Evolutionary conservation across 2,113 vertebrate genomes (phyloP).

Genomic region (Casuarius casuarius): DNA sequence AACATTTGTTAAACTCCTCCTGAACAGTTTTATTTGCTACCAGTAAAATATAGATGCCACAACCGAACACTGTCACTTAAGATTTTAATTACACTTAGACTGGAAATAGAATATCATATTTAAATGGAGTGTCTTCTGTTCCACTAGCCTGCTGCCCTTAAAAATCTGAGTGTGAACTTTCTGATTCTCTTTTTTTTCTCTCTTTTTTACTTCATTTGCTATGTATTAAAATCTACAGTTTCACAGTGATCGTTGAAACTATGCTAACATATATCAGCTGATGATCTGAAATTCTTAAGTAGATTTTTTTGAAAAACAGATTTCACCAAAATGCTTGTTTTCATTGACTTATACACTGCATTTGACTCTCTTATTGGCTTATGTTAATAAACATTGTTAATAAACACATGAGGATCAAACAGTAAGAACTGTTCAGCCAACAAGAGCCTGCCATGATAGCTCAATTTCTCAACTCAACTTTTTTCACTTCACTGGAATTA

Average conservation of each 20-base stretch:
- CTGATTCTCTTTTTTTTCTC: not conserved
- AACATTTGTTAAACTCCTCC: slow-evolving; percentile 46
- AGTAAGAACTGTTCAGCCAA: not conserved
- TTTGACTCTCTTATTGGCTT: not conserved
- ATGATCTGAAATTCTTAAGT: not conserved
- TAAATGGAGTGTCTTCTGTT: not conserved
- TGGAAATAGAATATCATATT: slow-evolving; percentile 28
- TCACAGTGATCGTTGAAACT: not conserved
- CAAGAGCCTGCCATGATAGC: not conserved
- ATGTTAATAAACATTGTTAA: not conserved
- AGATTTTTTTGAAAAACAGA: not conserved
- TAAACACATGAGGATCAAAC: not conserved
- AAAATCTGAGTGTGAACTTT: not conserved
- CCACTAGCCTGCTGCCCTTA: not conserved
- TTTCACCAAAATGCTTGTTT: not conserved
- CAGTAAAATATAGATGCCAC: slow-evolving; percentile 43
- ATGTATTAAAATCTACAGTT: not conserved
- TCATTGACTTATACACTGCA: not conserved
- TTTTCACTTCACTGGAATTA: not conserved
- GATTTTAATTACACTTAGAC: slow-evolving; percentile 31
- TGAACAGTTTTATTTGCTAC: slow-evolving; percentile 39
- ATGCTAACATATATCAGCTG: not conserved
- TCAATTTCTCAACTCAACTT: not conserved
- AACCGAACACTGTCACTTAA: slow-evolving; percentile 30
- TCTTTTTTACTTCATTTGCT: not conserved